Evolutionary conservation across 2,888 invertebrate species (phyloP).

Genomic region (Sceliomorpha sp.): DNA sequence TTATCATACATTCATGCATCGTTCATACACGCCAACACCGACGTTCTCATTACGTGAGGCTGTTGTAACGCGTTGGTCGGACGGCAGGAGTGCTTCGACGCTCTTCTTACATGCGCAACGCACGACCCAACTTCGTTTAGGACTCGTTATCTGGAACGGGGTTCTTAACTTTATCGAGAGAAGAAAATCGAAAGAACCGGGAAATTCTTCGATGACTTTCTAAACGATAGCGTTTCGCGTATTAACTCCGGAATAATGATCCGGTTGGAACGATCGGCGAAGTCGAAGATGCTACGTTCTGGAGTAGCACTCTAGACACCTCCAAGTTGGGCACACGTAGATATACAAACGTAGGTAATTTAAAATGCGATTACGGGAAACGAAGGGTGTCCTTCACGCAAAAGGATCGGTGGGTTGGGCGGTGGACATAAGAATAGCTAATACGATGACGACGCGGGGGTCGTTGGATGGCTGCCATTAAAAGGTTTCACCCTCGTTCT

Average conservation of each 20-base stretch:
- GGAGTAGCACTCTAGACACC: constrained; percentile 6
- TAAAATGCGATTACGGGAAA: constrained; percentile 72
- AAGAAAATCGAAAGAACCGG: too few relatives aligned
- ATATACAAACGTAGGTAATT: constrained; percentile 67
- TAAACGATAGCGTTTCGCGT: too few relatives aligned
- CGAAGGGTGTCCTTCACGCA: constrained; percentile 63
- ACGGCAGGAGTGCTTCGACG: constrained; percentile 71
- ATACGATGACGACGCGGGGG: constrained; percentile 63
- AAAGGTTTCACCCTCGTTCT: constrained; percentile 74
- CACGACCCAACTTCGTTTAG: neutral
- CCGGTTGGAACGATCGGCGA: too few relatives aligned
- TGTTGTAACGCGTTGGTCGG: constrained; percentile 77
- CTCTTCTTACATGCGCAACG: constrained; percentile 61
- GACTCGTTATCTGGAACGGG: neutral
- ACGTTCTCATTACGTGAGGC: constrained; percentile 72
- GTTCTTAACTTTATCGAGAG: too few relatives aligned
- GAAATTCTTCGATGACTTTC: too few relatives aligned
- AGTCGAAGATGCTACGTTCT: too few relatives aligned
- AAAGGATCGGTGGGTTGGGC: constrained; percentile 62
- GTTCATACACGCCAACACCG: constrained; percentile 68
- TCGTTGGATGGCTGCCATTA: constrained; percentile 75
- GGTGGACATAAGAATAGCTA: constrained; percentile 77
- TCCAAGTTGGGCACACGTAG: constrained; percentile 6
- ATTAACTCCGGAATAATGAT: too few relatives aligned
- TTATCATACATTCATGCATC: constrained; percentile 66